Evolutionary conservation across 2,888 invertebrate species (phyloP), one percentile per base, ranked within the genome.

Genomic region (Trissonchulus latispiculum): DNA sequence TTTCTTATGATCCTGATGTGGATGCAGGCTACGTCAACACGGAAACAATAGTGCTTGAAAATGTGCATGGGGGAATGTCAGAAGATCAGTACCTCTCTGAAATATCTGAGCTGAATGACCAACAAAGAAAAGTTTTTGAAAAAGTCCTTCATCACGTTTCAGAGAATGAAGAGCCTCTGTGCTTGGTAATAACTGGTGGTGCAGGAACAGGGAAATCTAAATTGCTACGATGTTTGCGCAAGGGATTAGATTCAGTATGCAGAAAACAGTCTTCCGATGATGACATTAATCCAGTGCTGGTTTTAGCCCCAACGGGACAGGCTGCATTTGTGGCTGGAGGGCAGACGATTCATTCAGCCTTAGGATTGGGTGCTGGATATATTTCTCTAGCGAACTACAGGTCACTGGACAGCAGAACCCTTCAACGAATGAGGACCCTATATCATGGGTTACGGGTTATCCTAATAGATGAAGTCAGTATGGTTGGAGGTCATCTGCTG

Each of bases 191-290:
- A 64, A 64, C 66, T 18, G 66, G 66, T 18, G 33, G 33, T 64
- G 66, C 66, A 32, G 66, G 66, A 64, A 64, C 66, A 64, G 66
- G 66, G 18, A 64, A 64, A 64, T 32, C 32, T n/a, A 32, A 15
- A 18, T 64, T 64, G n/a, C 33, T 31, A 18, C 8, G 29, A n/a
- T 64, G 29, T 64, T n/a, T 64, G 8, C 29, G 29, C 33, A 64
- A 64, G 33, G 29, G 29, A 18, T n/a, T 64, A n/a, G n/a, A n/a
- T n/a, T n/a, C n/a, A n/a, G n/a, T n/a, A n/a, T n/a, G n/a, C n/a
- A n/a, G n/a, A n/a, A n/a, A n/a, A n/a, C n/a, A n/a, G n/a, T n/a
- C n/a, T n/a, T n/a, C n/a, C n/a, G n/a, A n/a, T n/a, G n/a, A n/a
- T n/a, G n/a, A n/a, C n/a, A n/a, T n/a, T n/a, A 59, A 59, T 23